These are phyloP conservation scores for Syngnathoides biaculeatus DNA, from an alignment of 2,113 vertebrate genomes.

Conservation along the genomic window DNA sequence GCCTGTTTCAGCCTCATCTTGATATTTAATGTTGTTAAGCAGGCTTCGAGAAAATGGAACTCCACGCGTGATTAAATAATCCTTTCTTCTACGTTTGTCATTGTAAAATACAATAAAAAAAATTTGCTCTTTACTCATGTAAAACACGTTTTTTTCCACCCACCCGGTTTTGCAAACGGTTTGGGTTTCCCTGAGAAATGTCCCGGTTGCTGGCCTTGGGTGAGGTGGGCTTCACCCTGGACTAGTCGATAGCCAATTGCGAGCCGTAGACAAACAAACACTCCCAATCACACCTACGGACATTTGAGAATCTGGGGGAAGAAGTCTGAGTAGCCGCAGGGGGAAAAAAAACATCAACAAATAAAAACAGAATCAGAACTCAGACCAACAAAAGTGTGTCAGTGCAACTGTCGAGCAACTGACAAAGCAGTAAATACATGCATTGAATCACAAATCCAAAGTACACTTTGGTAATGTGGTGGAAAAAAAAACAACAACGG, in stretches of 20 bases:
- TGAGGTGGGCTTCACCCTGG: too few relatives aligned
- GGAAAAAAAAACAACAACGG: too few relatives aligned
- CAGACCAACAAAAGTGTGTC: not conserved
- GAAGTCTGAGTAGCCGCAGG: not conserved
- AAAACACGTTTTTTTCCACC: not conserved
- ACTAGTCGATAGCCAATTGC: too few relatives aligned
- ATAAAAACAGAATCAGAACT: not conserved
- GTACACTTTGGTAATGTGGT: not conserved
- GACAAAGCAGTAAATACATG: not conserved
- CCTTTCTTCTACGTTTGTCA: conserved; percentile 49
- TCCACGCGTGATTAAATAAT: conserved; percentile 67
- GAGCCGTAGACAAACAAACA: too few relatives aligned
- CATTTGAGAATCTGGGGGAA: not conserved
- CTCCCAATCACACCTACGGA: not conserved
- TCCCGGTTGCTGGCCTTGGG: not conserved
- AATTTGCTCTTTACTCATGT: conserved; percentile 17
- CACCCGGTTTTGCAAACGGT: not conserved
- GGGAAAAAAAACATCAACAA: not conserved
- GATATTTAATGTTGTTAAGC: conserved; percentile 67
- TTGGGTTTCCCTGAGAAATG: not conserved
- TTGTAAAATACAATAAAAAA: conserved; percentile 76
- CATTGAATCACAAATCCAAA: not conserved
- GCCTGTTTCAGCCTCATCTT: conserved; percentile 35
- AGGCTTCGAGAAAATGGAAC: conserved; percentile 56
- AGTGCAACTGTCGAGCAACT: not conserved